Conservation (phyloP, 2,113 vertebrate species). For the Empidonax traillii region DNA sequence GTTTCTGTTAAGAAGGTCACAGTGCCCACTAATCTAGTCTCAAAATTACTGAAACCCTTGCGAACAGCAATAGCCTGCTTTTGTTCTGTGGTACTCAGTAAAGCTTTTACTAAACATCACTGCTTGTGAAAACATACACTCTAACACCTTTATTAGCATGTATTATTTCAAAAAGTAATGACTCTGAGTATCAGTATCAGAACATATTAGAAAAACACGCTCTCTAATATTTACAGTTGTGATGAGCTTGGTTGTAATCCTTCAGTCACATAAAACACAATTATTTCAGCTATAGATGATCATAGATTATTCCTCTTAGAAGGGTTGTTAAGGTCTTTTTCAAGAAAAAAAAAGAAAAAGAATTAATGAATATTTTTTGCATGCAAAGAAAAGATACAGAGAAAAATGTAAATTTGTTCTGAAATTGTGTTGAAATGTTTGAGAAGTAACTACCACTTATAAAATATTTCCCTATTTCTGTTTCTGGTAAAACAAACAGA, state of each 20-base stretch:
- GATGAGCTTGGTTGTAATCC: not conserved
- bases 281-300: not conserved
- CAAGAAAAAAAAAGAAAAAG: not conserved
- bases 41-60: not conserved
- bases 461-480: not conserved
- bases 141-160: not conserved
- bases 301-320: not conserved
- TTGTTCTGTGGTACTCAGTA: not conserved
- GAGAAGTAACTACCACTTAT: not conserved
- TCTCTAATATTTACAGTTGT: not conserved
- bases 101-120: not conserved
- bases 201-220: not conserved
- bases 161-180: not conserved
- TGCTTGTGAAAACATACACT: not conserved
- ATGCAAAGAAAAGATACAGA: not conserved
- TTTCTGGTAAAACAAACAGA: not conserved
- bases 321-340: not conserved
- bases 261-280: not conserved
- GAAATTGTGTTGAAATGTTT: not conserved
- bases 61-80: not conserved
- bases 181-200: not conserved
- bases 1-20: not conserved
- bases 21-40: not conserved
- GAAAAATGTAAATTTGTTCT: not conserved
- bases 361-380: not conserved